A percentile compares a stretch with the other conserved stretches of the same genome.
Evolutionary conservation across 92 coral and sea anemone genomes (phyloP).

Genomic region (Umimayanthus chanpuru): DNA sequence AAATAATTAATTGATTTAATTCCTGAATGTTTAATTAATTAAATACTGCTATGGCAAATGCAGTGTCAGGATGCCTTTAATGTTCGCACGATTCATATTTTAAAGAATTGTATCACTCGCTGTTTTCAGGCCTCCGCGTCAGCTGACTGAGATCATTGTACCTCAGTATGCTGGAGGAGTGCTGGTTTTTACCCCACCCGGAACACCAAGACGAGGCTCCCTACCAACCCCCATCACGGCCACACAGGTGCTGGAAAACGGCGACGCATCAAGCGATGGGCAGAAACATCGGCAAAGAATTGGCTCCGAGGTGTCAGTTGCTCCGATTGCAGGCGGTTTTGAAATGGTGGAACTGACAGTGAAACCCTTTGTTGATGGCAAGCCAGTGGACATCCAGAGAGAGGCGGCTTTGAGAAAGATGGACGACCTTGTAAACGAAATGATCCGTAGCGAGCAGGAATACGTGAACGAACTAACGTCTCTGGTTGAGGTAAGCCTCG

Average conservation of each 20-base stretch:
- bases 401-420: slow-evolving; percentile 65
- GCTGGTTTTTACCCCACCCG: slow-evolving; percentile 82
- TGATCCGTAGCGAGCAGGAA: slow-evolving; percentile 81
- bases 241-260: slow-evolving; percentile 47
- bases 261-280: slow-evolving; percentile 44
- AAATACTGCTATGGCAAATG: too few species aligned
- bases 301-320: slow-evolving; percentile 64
- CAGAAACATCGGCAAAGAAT: slow-evolving; percentile 33
- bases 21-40: too few species aligned
- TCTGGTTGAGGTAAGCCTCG: slow-evolving; percentile 74
- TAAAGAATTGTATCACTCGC: not conserved
- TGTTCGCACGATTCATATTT: not conserved
- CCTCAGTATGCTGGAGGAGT: slow-evolving; percentile 92
- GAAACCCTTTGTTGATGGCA: slow-evolving; percentile 72
- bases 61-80: too few species aligned
- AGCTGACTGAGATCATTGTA: slow-evolving; percentile 69
- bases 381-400: slow-evolving; percentile 52
- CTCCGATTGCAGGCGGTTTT: slow-evolving; percentile 65
- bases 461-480: slow-evolving; percentile 81
- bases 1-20: too few species aligned
- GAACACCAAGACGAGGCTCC: slow-evolving; percentile 68
- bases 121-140: slow-evolving; percentile 41
- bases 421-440: slow-evolving; percentile 69
- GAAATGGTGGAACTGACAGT: slow-evolving; percentile 80
- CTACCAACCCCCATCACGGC: slow-evolving; percentile 50